A percentile compares a stretch with the other conserved stretches of the same genome.
Evolutionary conservation across 2,113 vertebrate genomes (phyloP).

Genomic region (Paramisgurnus dabryanus): DNA sequence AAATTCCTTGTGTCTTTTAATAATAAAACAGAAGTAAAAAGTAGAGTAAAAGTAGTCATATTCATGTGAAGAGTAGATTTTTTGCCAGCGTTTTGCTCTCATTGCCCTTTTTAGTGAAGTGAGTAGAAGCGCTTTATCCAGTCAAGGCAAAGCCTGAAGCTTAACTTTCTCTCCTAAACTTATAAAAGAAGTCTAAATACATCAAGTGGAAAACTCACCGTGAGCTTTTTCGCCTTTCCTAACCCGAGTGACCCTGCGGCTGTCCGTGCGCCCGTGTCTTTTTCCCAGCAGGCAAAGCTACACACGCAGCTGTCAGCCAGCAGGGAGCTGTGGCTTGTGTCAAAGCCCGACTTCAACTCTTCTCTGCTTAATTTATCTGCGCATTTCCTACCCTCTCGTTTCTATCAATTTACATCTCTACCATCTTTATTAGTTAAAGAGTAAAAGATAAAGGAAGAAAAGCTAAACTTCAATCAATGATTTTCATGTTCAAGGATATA

Average conservation of each 20-base stretch:
- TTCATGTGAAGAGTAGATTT: background rate
- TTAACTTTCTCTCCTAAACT: conserved; percentile 6
- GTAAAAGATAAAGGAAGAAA: conserved; percentile 57
- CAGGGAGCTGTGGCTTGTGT: conserved; percentile 1
- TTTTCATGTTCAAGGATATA: background rate
- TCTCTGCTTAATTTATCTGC: background rate
- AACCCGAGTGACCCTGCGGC: background rate
- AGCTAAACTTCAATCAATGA: background rate
- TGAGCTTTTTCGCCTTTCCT: conserved; percentile 6
- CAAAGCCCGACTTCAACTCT: background rate
- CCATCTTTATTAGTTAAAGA: conserved; percentile 52
- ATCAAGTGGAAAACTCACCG: conserved; percentile 23
- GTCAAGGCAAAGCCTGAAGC: conserved; percentile 3
- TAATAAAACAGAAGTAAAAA: background rate
- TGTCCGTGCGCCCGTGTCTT: background rate
- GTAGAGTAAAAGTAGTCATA: background rate
- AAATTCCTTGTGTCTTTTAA: background rate
- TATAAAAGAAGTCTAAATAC: conserved; percentile 11
- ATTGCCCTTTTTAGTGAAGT: background rate
- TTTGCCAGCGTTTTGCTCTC: background rate
- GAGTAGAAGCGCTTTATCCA: background rate
- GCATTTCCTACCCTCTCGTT: background rate
- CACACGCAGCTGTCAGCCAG: background rate
- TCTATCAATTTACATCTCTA: background rate
- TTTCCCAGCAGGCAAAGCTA: background rate